Evolutionary conservation across 2,113 vertebrate species (phyloP), one percentile per base, ranked within the genome.

Genomic region (Callocephalon fimbriatum): DNA sequence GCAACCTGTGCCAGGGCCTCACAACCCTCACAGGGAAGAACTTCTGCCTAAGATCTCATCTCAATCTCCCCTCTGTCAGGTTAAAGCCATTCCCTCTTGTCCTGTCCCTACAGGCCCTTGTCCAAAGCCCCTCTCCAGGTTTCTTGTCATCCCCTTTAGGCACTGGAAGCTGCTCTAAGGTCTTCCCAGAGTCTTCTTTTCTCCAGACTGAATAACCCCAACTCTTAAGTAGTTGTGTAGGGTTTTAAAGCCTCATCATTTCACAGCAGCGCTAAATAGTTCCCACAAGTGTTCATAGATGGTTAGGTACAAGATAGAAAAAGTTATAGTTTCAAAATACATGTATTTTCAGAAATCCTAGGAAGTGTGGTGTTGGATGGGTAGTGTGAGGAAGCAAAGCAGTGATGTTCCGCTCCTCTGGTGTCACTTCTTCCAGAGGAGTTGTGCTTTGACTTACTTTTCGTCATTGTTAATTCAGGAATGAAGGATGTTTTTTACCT

Each of bases 361-460:
- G 13, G 13, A 58, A 15, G 21, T 2, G 56, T 19, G 40, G 16
- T 16, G 31, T 45, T 42, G 14, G 5, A 23, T 32, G 37, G 17
- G 23, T n/a, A 51, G 15, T 37, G 27, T 10, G 37, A 20, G 45
- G 72, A 10, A 35, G 32, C 7, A 22, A 42, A 53, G 45, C 1
- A 7, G 8, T 5, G 27, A 17, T 22, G 6, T 0, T 7, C 0
- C 2, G 7, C 18, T 32, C n/a, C 31, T 59, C 10, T 19, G 42
- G 38, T 54, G 21, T 9, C 2, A 0, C 32, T 47, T 29, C 35
- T 67, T 42, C 20, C n/a, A 70, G 80, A 56, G 48, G 35, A 73
- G 16, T 2, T 54, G 0, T 9, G 0, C 16, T 31, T 68, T 58
- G 56, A 58, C 32, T 35, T 59, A 54, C 8, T 75, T 75, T 6